Percentiles rank a stretch among this genome's conserved stretches.
phyloP scores from a whole-genome alignment of 2,113 vertebrate genomes.

The Microtus pennsylvanicus region DNA sequence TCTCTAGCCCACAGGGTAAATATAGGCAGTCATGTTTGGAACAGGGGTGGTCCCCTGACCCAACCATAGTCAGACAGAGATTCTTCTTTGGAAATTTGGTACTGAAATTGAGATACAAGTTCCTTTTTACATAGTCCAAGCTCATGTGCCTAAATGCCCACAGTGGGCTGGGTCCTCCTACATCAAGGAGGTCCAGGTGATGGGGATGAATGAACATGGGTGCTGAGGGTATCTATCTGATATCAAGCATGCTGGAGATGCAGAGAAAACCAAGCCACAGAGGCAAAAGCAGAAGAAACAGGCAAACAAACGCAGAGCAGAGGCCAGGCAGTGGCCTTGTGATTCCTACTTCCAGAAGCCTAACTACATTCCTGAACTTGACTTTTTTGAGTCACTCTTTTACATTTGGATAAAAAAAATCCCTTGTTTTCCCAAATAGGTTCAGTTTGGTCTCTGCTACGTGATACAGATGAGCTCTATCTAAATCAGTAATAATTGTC shows the following conservation, averaged over 20 bases:
- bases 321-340: neutral
- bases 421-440: constrained; percentile 35
- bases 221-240: neutral
- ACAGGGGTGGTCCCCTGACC: neutral
- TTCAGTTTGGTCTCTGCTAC: constrained; percentile 30
- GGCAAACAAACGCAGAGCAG: neutral
- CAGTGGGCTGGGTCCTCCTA: neutral
- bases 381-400: neutral
- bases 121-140: neutral
- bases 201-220: neutral
- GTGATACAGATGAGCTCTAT: neutral
- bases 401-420: neutral
- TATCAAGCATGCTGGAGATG: neutral
- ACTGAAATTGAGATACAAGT: neutral
- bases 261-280: neutral
- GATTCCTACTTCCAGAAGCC: neutral
- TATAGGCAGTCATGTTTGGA: neutral
- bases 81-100: neutral
- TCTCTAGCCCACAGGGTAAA: neutral
- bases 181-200: neutral
- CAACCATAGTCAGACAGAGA: neutral
- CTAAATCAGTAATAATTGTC: neutral
- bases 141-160: neutral
- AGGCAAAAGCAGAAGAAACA: neutral
- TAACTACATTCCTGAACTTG: neutral